phyloP scores from a whole-genome alignment of 1,140 invertebrate species.

The Saxidomus purpurata region DNA sequence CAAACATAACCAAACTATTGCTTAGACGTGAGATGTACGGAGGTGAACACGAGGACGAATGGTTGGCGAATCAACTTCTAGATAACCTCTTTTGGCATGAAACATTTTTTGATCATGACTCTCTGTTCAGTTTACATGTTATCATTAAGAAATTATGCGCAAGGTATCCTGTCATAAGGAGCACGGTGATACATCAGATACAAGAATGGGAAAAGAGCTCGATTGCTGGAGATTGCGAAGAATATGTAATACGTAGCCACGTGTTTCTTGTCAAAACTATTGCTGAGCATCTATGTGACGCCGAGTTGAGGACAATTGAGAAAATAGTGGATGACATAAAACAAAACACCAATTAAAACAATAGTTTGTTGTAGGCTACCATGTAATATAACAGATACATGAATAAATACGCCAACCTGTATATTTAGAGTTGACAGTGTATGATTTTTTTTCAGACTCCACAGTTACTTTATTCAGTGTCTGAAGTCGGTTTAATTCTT shows the following conservation, averaged over 20 bases:
- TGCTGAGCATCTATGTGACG: not conserved
- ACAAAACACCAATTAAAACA: not conserved
- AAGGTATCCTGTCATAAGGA: not conserved
- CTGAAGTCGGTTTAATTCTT: not conserved
- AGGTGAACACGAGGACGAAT: not conserved
- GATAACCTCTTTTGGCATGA: not conserved
- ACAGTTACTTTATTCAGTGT: too few species aligned
- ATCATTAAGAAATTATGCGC: not conserved
- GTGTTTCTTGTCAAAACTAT: not conserved
- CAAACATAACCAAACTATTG: not conserved
- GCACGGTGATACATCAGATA: not conserved
- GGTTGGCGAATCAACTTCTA: not conserved
- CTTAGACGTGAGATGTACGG: not conserved
- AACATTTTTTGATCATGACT: slow-evolving; percentile 7
- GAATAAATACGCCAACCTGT: too few species aligned
- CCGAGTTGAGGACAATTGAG: not conserved
- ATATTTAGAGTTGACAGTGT: too few species aligned
- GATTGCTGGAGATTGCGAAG: not conserved
- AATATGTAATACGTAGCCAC: not conserved
- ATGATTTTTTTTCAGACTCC: too few species aligned
- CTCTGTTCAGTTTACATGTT: not conserved
- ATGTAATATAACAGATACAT: not conserved
- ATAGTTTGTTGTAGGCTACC: not conserved
- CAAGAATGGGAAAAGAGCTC: not conserved
- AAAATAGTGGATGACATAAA: slow-evolving; percentile 9